Evolutionary conservation across 1,140 invertebrate genomes (phyloP), one percentile per base, ranked within the genome.

Genomic region (Dendroctonus valens): DNA sequence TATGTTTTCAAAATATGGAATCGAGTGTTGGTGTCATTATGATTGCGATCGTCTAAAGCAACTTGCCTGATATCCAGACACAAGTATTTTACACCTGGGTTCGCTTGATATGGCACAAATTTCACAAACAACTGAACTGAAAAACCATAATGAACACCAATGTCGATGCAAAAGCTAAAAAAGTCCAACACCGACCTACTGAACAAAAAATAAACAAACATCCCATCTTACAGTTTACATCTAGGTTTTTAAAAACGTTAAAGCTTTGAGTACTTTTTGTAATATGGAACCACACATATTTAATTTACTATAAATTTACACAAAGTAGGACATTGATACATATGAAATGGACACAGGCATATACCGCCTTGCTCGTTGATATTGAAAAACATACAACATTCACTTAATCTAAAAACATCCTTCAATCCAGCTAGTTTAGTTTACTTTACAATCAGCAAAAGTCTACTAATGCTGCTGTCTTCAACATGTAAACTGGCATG

Each of bases 311-410:
- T 55, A 44, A 26, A 9, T 59, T 65, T 59, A 42, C 44, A 65
- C 63, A 54, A 53, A 65, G 11, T 57, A 46, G 41, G 55, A 67
- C 58, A 67, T 52, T 48, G 50, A 68, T 42, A 59, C 55, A 57
- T 62, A 58, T 42, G 40, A 68, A 68, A 63, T 68, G 67, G 67
- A 67, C 65, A 46, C 26, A 40, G 65, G 38, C 26, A 12, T 15
- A 49, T 11, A 39, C 7, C 52, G 52, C 59, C 41, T 58, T 62
- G 70, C 65, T 76, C 75, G 75, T 74, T 76, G 75, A 75, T 75
- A 75, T 70, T 72, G 74, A 73, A 67, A 76, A 75, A 70, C 72
- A 75, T 73, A 69, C 70, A 69, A 75, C 74, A 77, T 71, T 74
- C 66, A 73, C 41, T 64, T 74, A 77, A 15, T 38, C 55, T 65